Conservation (phyloP, 2,797 vertebrate species). For the Dipus sagitta region DNA sequence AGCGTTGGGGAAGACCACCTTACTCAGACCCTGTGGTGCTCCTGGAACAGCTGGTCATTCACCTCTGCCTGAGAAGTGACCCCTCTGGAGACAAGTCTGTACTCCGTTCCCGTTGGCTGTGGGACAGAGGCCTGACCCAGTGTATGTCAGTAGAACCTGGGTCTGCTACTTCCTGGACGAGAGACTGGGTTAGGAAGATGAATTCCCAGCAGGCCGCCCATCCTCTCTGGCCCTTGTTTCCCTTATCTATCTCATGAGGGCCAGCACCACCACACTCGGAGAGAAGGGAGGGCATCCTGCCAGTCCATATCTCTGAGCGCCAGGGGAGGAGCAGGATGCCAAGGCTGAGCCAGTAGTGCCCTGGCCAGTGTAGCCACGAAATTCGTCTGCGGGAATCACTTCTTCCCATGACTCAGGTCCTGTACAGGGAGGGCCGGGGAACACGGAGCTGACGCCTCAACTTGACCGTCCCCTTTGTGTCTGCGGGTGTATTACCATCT, state of each 20-base stretch:
- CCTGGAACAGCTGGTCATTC: not conserved
- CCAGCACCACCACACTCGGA: no score
- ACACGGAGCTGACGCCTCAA: not conserved
- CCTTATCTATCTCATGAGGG: not conserved
- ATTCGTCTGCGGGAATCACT: not conserved
- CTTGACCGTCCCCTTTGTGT: not conserved
- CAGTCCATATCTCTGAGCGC: not conserved
- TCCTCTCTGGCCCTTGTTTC: not conserved
- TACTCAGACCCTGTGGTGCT: not conserved
- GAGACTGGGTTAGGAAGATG: not conserved
- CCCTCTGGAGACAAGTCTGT: not conserved
- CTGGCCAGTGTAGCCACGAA: not conserved
- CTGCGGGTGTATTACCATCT: not conserved
- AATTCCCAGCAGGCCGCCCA: not conserved
- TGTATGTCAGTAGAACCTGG: constrained; percentile 13
- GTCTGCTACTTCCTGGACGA: not conserved
- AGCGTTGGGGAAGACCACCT: not conserved
- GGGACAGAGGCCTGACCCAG: not conserved
- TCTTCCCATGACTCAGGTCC: not conserved
- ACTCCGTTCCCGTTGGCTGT: not conserved
- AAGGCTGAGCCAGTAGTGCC: not conserved
- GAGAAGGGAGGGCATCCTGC: not conserved
- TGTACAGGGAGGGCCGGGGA: not conserved
- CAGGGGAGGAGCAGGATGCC: not conserved
- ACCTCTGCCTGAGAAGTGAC: not conserved